Evolutionary conservation across 1,140 invertebrate genomes (phyloP).

Genomic region (Danaus plexippus): DNA sequence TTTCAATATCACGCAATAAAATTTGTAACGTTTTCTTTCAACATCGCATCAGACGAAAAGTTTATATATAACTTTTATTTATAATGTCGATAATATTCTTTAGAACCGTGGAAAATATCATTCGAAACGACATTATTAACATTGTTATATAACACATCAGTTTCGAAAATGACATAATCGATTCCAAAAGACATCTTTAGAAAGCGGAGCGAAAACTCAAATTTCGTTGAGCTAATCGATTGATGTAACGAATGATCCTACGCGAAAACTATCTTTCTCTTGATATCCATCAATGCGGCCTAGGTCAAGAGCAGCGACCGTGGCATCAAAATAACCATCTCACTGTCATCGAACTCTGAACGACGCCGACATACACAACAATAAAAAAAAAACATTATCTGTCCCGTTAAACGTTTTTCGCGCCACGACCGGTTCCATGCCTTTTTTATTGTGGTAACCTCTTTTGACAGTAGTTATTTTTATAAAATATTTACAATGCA

Average conservation of each 20-base stretch:
- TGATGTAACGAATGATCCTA: slow-evolving; percentile 27
- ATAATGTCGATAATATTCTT: too few relatives aligned
- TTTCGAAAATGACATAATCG: slow-evolving; percentile 26
- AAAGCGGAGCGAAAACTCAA: slow-evolving; percentile 28
- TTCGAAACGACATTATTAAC: slow-evolving; percentile 7
- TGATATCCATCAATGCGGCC: slow-evolving; percentile 35
- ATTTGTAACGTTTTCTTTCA: too few relatives aligned
- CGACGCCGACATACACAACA: slow-evolving; percentile 5
- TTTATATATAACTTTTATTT: too few relatives aligned
- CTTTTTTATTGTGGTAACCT: too few relatives aligned
- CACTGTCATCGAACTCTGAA: slow-evolving; percentile 46
- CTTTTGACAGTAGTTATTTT: too few relatives aligned
- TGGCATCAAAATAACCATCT: slow-evolving; percentile 47
- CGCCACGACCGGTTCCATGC: too few relatives aligned
- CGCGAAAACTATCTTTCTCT: slow-evolving; percentile 19
- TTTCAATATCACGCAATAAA: too few relatives aligned
- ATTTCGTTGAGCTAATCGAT: slow-evolving; percentile 25
- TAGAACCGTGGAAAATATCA: slow-evolving; percentile 4
- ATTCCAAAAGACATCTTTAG: slow-evolving; percentile 25
- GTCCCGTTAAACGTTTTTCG: too few relatives aligned
- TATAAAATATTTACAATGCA: too few relatives aligned
- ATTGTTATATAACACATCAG: slow-evolving; percentile 21
- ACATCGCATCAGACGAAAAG: too few relatives aligned
- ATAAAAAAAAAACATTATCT: not conserved
- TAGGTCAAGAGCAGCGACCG: slow-evolving; percentile 58